Evolutionary conservation across 1,140 invertebrate genomes (phyloP).

Genomic region (Anoplophora glabripennis): DNA sequence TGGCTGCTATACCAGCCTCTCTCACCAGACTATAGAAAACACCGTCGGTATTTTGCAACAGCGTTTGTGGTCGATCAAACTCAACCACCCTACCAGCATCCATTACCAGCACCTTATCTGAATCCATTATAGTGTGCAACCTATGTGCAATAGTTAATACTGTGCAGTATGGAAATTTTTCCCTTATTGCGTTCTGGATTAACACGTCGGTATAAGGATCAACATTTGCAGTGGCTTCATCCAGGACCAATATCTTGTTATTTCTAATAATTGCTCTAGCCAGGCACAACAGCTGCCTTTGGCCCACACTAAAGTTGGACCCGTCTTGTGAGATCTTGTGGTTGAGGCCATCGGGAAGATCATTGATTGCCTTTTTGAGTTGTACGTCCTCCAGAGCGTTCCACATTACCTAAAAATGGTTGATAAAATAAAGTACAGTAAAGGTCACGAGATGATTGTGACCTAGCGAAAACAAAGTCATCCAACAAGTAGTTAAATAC

Average conservation of each 20-base stretch:
- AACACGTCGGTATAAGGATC: constrained; percentile 60
- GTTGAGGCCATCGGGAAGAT: constrained; percentile 45
- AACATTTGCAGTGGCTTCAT: constrained; percentile 67
- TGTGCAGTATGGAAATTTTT: constrained; percentile 60
- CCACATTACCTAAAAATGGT: constrained; percentile 66
- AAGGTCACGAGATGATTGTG: not conserved
- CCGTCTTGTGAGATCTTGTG: constrained; percentile 62
- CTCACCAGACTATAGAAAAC: constrained; percentile 61
- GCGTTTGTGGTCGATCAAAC: constrained; percentile 61
- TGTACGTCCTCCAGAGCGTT: constrained; percentile 75
- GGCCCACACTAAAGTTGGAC: constrained; percentile 55
- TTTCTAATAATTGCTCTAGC: constrained; percentile 62
- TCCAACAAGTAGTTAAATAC: no score
- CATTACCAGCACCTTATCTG: constrained; percentile 60
- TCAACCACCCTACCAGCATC: constrained; percentile 60
- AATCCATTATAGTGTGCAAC: constrained; percentile 68
- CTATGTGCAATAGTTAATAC: constrained; percentile 72
- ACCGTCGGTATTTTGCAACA: constrained; percentile 58
- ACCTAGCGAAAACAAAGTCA: no score
- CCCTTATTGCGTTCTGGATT: constrained; percentile 61
- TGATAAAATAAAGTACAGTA: no score
- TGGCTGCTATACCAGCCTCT: not conserved
- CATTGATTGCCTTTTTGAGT: constrained; percentile 56
- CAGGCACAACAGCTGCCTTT: constrained; percentile 57
- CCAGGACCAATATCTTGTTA: constrained; percentile 63